phyloP scores from a whole-genome alignment of 2,888 invertebrate genomes.

The Dicranocentrus wangi region DNA sequence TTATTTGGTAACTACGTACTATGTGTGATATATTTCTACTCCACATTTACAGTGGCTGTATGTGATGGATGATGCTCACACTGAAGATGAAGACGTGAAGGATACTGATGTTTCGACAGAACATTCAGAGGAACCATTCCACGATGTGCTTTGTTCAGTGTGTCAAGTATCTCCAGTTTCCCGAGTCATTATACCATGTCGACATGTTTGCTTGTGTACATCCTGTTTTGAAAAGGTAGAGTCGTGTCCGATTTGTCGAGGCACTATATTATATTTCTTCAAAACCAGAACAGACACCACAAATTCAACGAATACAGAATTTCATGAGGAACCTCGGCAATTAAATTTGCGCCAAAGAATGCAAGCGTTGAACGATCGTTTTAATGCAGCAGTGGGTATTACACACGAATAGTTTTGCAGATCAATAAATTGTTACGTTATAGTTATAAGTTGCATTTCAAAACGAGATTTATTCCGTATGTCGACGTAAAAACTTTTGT shows the following conservation, averaged over 20 bases:
- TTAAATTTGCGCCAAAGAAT: conserved; percentile 40
- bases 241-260: conserved; percentile 69
- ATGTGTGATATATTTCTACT: not conserved
- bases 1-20: not conserved
- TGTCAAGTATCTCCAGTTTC: conserved; percentile 87
- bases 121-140: conserved; percentile 44
- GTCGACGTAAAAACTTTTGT: no score
- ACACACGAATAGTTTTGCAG: conserved; percentile 26
- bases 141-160: conserved; percentile 81
- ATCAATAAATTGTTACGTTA: no score
- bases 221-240: conserved; percentile 87
- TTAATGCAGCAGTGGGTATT: conserved; percentile 48
- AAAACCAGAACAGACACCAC: conserved; percentile 59
- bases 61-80: conserved; percentile 63
- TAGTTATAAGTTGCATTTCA: no score
- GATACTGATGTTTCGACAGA: not conserved
- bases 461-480: no score
- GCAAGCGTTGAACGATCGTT: conserved; percentile 43
- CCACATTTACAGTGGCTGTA: conserved; percentile 61
- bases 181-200: conserved; percentile 86
- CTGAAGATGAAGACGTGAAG: conserved; percentile 46
- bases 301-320: not conserved
- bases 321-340: not conserved
- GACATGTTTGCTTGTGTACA: conserved; percentile 89
- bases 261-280: conserved; percentile 62